A percentile compares a stretch with the other conserved stretches of the same genome.
Conservation (phyloP, 2,113 vertebrate species). For the Festucalex cinctus region DNA sequence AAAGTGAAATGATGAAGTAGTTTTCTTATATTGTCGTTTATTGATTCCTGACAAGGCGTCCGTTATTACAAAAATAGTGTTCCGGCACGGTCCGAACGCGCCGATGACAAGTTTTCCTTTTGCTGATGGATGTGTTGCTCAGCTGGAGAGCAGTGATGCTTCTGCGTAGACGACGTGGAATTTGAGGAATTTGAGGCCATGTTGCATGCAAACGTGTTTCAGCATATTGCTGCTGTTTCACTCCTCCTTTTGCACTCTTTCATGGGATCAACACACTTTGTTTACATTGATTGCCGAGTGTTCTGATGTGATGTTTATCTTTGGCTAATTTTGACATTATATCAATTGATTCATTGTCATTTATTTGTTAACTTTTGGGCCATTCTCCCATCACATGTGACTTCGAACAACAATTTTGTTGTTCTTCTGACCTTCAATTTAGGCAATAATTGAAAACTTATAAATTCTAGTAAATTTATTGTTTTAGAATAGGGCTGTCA, state of each 20-base stretch:
- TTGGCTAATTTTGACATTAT: background rate
- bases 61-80: background rate
- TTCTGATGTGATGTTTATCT: background rate
- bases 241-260: background rate
- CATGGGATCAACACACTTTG: background rate
- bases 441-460: no score
- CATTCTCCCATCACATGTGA: background rate
- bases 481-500: no score
- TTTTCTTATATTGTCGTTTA: background rate
- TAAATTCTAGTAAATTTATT: no score
- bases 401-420: no score
- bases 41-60: background rate
- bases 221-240: background rate
- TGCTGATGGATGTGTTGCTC: background rate
- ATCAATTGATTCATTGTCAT: background rate
- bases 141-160: background rate
- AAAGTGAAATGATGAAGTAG: background rate
- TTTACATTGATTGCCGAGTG: background rate
- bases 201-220: conserved; percentile 4
- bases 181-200: conserved; percentile 5
- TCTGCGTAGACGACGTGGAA: background rate
- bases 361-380: background rate
- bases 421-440: no score
- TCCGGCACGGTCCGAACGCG: background rate
- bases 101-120: background rate